Base-by-base conservation (phyloP, 2,888 invertebrate species). In the Caenorhabditis plicata region DNA sequence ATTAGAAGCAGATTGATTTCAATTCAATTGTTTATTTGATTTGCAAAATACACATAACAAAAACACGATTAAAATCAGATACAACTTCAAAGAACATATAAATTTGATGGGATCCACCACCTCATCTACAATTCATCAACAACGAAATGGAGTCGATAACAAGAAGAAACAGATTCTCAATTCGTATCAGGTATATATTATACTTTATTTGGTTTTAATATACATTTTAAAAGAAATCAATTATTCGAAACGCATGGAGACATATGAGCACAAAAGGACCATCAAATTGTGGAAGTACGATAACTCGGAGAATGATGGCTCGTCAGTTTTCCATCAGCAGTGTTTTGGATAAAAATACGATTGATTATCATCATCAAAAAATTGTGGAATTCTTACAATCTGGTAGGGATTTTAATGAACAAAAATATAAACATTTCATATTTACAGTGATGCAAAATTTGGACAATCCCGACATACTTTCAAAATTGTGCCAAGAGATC, bases 251-350 rank as follows among this genome's bases (percentile, higher is more conserved):
- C 25, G 62, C 58, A 42, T 66, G 62, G 62, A 38, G 62, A 23
- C 68, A 68, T 33, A 68, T 68, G 68, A 55, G 57, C 25, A 48
- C 56, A 20, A 60, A 61, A 19, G 68, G 68, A 1, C 68, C 64
- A 9, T 55, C 58, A 2, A 64, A 64, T 27, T 61, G 64, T 49
- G 68, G 64, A 20, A 51, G 61, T 11, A 68, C 68, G 9, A 58
- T 62, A 7, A 61, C 54, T 2, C 27, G 60, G n/a, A 13, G 60
- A 32, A 54, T 61, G 60, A 50, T 61, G 54, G 60, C 60, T 13
- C 15, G 60, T 23, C 50, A 53, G 22, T 41, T 40, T n/a, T 49
- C 58, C n/a, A 58, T 58, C n/a, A 53, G 52, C 8, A 53, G 53
- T n/a, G 52, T 58, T 15, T 35, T 58, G n/a, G 53, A 52, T 32